Evolutionary conservation across 2,797 vertebrate species (phyloP).

Genomic region (Furcifer pardalis): DNA sequence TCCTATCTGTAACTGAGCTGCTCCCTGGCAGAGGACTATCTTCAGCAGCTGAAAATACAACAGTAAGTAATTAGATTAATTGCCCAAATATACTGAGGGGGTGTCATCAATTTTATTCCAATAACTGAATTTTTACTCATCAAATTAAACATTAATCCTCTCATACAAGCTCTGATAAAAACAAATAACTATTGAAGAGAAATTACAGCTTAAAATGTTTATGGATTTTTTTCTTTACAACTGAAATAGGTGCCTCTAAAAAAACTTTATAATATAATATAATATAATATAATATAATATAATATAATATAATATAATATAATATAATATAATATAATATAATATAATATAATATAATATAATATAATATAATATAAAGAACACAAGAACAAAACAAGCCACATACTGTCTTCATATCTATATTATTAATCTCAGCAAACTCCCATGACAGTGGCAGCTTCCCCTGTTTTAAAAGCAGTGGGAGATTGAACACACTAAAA

Average conservation of each 20-base stretch:
- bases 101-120: constrained; percentile 51
- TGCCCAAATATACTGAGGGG: constrained; percentile 33
- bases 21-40: constrained; percentile 37
- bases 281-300: too few relatives aligned
- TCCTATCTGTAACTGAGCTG: constrained; percentile 33
- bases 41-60: constrained; percentile 57
- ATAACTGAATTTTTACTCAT: constrained; percentile 31
- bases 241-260: constrained; percentile 28
- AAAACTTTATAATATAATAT: too few relatives aligned
- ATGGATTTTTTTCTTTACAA: background rate
- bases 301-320: too few relatives aligned
- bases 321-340: too few relatives aligned
- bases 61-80: constrained; percentile 14
- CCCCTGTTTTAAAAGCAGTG: background rate
- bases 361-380: background rate
- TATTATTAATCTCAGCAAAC: background rate
- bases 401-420: too few relatives aligned
- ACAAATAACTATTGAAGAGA: background rate
- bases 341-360: too few relatives aligned
- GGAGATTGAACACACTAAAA: background rate
- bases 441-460: background rate
- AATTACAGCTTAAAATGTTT: background rate
- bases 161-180: background rate
- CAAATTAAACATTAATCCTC: background rate
- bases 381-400: background rate